Conservation (phyloP, 2,797 vertebrate species). For the Pachyuromys duprasi region DNA sequence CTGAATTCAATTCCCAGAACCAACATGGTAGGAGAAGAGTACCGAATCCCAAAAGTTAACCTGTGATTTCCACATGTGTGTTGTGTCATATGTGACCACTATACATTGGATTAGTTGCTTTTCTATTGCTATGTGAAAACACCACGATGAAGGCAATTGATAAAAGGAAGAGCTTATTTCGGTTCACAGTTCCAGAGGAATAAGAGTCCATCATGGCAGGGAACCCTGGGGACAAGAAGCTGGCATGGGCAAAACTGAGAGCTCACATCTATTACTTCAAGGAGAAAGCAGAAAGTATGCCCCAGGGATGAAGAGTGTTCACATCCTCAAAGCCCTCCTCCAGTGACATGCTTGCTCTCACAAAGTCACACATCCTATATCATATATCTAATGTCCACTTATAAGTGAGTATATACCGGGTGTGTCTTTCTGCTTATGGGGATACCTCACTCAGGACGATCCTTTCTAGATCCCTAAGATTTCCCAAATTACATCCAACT, state of each 20-base stretch:
- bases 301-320: not conserved
- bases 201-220: not conserved
- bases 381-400: too few relatives aligned
- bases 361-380: not conserved
- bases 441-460: too few relatives aligned
- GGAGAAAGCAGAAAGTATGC: not conserved
- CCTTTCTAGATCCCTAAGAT: too few relatives aligned
- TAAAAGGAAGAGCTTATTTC: not conserved
- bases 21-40: not conserved
- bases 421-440: too few relatives aligned
- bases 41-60: not conserved
- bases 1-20: too few relatives aligned
- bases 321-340: not conserved
- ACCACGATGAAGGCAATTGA: not conserved
- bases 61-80: not conserved
- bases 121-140: not conserved
- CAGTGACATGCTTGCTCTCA: not conserved
- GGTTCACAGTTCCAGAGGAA: not conserved
- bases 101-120: not conserved
- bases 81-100: not conserved
- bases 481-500: not conserved
- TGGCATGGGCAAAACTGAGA: too few relatives aligned
- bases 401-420: too few relatives aligned
- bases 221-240: not conserved
- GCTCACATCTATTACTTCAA: not conserved